phyloP scores from a whole-genome alignment of 2,888 invertebrate species.

The Lasioglossum pauxillum region DNA sequence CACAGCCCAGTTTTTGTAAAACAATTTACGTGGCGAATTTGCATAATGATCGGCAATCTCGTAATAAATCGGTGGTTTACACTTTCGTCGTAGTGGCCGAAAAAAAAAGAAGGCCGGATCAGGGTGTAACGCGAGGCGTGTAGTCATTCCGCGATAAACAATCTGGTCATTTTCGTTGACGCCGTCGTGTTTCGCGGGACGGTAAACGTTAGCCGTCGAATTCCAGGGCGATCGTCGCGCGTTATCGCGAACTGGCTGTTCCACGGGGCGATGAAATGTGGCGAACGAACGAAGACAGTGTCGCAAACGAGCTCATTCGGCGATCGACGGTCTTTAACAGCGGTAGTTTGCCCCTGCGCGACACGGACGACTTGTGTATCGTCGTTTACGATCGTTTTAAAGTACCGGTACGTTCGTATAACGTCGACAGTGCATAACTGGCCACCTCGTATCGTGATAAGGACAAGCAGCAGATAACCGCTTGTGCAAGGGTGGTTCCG shows the following conservation, averaged over 20 bases:
- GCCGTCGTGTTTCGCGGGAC: not conserved
- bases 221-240: slow-evolving; percentile 10
- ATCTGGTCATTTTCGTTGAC: not conserved
- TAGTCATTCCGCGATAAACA: slow-evolving; percentile 1
- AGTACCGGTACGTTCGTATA: slow-evolving; percentile 45
- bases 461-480: slow-evolving; percentile 56
- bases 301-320: slow-evolving; percentile 45
- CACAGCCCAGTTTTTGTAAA: fast-evolving
- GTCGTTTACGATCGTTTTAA: slow-evolving; percentile 64
- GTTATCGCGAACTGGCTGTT: slow-evolving; percentile 23
- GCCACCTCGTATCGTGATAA: slow-evolving; percentile 65
- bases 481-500: slow-evolving; percentile 50
- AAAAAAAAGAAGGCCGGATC: not conserved
- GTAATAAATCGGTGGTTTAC: not conserved
- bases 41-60: not conserved
- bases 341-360: slow-evolving; percentile 47
- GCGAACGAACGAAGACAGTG: slow-evolving; percentile 17
- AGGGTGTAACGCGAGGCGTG: not conserved
- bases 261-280: slow-evolving; percentile 13
- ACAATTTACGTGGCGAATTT: not conserved
- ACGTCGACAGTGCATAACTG: slow-evolving; percentile 62
- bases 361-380: slow-evolving; percentile 45
- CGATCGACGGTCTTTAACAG: slow-evolving; percentile 58
- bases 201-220: slow-evolving; percentile 19
- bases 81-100: not conserved